Conservation (phyloP, 2,797 vertebrate genomes). For the Gallirallus australis region DNA sequence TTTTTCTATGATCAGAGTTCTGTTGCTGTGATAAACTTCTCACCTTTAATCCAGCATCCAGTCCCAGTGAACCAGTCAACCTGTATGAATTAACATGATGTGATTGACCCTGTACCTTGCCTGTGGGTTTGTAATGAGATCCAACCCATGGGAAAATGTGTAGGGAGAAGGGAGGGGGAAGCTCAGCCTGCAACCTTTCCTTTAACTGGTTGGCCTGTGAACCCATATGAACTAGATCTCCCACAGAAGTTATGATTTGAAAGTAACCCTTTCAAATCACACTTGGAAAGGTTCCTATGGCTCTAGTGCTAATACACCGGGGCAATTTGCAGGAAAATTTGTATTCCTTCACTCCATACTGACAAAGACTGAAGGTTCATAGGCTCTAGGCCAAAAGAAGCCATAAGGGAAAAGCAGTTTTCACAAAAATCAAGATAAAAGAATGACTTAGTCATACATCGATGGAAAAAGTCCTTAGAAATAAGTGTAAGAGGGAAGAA, state of each 20-base stretch:
- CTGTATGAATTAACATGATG: constrained; percentile 66
- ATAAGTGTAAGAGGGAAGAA: not conserved
- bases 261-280: constrained; percentile 59
- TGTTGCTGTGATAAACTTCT: constrained; percentile 53
- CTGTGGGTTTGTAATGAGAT: constrained; percentile 65
- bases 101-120: constrained; percentile 62
- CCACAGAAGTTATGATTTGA: constrained; percentile 33
- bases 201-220: constrained; percentile 63
- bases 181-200: constrained; percentile 36
- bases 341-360: constrained; percentile 22
- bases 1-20: constrained; percentile 56
- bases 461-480: not conserved
- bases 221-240: constrained; percentile 25
- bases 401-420: constrained; percentile 35
- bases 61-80: constrained; percentile 55
- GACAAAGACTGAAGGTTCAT: constrained; percentile 36
- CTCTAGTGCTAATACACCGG: constrained; percentile 13
- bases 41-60: constrained; percentile 44
- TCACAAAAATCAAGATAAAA: constrained; percentile 44
- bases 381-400: constrained; percentile 40
- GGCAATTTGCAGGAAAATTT: constrained; percentile 41
- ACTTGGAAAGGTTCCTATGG: constrained; percentile 31
- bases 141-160: not conserved
- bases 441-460: not conserved
- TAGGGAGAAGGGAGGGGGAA: not conserved